Percentiles rank a stretch among this genome's conserved stretches.
Evolutionary conservation across 2,113 vertebrate species (phyloP).

Genomic region (Bombycilla garrulus): DNA sequence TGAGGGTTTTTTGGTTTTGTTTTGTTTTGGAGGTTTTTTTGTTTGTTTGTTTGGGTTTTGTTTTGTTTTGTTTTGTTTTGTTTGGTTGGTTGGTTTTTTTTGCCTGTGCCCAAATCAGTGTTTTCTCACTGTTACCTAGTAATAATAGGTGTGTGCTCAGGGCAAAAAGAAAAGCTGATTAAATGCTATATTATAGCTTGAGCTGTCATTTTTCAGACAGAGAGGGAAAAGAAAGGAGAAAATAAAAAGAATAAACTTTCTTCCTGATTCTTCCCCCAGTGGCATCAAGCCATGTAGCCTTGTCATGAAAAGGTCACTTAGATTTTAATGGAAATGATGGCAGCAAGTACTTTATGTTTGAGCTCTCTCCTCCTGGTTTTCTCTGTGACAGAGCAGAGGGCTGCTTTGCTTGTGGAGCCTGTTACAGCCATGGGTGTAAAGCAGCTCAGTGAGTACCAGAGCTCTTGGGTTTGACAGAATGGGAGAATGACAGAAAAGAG

Average conservation of each 20-base stretch:
- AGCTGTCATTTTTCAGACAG: not conserved
- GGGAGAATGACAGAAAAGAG: not conserved
- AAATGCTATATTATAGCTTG: not conserved
- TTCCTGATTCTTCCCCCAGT: not conserved
- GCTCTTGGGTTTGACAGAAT: not conserved
- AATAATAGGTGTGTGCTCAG: not conserved
- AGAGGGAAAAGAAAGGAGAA: not conserved
- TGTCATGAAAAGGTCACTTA: not conserved
- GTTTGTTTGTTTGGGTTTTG: not conserved
- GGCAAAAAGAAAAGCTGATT: not conserved
- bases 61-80: too few relatives aligned
- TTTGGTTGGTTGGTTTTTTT: too few relatives aligned
- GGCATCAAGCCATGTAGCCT: not conserved
- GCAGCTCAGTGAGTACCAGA: accelerated
- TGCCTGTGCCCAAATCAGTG: not conserved
- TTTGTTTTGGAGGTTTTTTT: not conserved
- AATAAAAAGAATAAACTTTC: not conserved
- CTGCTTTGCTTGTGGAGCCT: not conserved
- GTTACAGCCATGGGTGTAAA: accelerated
- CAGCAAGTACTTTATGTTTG: not conserved
- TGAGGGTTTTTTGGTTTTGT: not conserved
- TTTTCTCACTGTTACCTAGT: not conserved
- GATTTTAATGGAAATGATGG: not conserved
- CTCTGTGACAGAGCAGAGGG: not conserved
- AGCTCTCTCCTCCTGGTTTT: not conserved